Percentiles rank a stretch among this genome's conserved stretches.
Evolutionary conservation across 2,113 vertebrate genomes (phyloP).

Genomic region (Brienomyrus longianalis): DNA sequence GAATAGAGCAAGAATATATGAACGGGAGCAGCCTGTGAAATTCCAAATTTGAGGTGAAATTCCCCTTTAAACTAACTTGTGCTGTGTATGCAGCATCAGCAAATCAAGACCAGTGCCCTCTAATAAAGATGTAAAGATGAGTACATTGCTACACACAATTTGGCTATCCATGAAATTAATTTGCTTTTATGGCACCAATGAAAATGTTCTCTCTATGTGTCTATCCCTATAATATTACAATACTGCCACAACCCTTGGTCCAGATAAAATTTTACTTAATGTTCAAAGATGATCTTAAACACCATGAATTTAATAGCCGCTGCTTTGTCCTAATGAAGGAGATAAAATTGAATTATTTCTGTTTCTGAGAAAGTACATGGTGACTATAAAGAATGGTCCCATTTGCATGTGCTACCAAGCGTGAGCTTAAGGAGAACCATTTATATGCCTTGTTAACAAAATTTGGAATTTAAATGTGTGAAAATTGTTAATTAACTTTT

Average conservation of each 20-base stretch:
- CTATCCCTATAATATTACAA: constrained; percentile 19
- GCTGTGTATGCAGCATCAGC: constrained; percentile 16
- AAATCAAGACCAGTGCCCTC: not conserved
- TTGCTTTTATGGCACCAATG: constrained; percentile 14
- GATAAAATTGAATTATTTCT: constrained; percentile 21
- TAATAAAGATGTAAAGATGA: constrained; percentile 19
- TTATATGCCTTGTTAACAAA: constrained; percentile 16
- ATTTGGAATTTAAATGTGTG: constrained; percentile 8
- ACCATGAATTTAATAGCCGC: constrained; percentile 18
- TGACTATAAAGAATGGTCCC: not conserved
- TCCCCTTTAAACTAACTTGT: not conserved
- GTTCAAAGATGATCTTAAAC: constrained; percentile 22
- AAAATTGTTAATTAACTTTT: constrained; percentile 10
- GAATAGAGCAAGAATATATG: not conserved
- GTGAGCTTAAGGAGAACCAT: constrained; percentile 7
- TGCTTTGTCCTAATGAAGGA: constrained; percentile 27
- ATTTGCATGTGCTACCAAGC: not conserved
- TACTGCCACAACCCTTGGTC: constrained; percentile 9
- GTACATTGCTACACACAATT: constrained; percentile 14
- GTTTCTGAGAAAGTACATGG: constrained; percentile 13
- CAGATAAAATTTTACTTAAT: constrained; percentile 16
- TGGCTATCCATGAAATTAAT: constrained; percentile 18
- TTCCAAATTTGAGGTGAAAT: not conserved
- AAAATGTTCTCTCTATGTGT: constrained; percentile 14
- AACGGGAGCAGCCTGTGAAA: not conserved